phyloP scores from a whole-genome alignment of 2,888 invertebrate genomes.

The Cheilosia variabilis region DNA sequence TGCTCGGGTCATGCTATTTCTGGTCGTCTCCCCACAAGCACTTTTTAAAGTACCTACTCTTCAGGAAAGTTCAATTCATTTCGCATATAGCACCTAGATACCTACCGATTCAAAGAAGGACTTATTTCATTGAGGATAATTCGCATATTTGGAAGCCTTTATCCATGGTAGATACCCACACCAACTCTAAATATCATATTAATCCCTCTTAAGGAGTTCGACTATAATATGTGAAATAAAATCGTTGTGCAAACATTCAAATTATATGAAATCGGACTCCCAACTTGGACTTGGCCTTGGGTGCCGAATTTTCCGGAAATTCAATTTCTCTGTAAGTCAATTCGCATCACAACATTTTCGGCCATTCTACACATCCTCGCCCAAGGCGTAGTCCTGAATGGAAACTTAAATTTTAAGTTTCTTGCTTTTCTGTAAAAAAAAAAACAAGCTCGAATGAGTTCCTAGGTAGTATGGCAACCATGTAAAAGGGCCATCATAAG shows the following conservation, averaged over 20 bases:
- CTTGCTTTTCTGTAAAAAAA: background rate
- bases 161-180: no score
- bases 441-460: background rate
- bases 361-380: background rate
- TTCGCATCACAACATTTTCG: slow-evolving; percentile 8
- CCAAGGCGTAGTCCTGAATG: slow-evolving; percentile 17
- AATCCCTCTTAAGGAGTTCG: background rate
- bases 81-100: no score
- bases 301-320: slow-evolving; percentile 20
- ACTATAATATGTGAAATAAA: background rate
- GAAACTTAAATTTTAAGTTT: slow-evolving; percentile 14
- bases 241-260: background rate
- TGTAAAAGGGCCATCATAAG: background rate
- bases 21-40: no score
- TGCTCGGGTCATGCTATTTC: no score
- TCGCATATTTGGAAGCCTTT: no score
- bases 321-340: slow-evolving; percentile 34
- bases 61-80: no score
- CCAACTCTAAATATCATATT: no score
- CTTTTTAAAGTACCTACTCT: no score
- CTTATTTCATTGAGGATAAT: no score
- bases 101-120: no score
- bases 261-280: background rate
- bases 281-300: slow-evolving; percentile 8
- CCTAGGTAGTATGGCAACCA: background rate